Conservation (phyloP, 1,140 invertebrate species). For the Pseudomyrmex concolor region DNA sequence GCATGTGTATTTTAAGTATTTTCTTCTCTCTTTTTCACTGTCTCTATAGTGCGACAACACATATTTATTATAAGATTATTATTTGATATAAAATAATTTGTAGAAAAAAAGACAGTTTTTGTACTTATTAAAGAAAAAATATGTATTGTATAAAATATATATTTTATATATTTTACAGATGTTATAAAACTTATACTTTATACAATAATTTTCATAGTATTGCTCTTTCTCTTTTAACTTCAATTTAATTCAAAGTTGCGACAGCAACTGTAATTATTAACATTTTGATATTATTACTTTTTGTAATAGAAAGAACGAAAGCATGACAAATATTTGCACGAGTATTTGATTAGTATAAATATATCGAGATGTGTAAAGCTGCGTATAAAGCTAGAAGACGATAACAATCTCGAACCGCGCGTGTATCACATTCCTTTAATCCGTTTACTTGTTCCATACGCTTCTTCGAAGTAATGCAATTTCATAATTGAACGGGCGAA, state of each 20-base stretch:
- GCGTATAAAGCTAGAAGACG: conserved; percentile 48
- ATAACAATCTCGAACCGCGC: conserved; percentile 26
- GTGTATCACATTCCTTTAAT: conserved; percentile 42
- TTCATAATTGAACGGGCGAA: conserved; percentile 30
- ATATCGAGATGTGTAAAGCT: conserved; percentile 41
- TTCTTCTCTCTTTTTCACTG: too few relatives aligned
- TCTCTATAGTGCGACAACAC: too few relatives aligned
- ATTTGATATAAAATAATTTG: not conserved
- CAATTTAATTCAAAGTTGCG: not conserved
- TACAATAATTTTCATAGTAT: not conserved
- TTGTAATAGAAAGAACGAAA: conserved; percentile 47
- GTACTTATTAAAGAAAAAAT: not conserved
- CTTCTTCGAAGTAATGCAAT: conserved; percentile 39
- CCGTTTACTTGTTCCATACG: conserved; percentile 36
- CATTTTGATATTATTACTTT: not conserved
- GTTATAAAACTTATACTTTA: not conserved
- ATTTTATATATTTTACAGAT: not conserved
- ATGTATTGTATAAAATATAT: not conserved
- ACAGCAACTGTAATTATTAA: not conserved
- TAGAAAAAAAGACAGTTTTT: not conserved
- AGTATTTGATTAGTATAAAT: conserved; percentile 30
- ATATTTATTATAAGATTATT: too few relatives aligned
- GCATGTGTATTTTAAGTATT: not conserved
- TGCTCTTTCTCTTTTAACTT: too few relatives aligned
- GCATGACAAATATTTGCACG: conserved; percentile 15